Percentiles rank a stretch among this genome's conserved stretches.
These are phyloP conservation scores for Alectoris magna DNA, from an alignment of 2,797 vertebrate species.

Conservation along the genomic window DNA sequence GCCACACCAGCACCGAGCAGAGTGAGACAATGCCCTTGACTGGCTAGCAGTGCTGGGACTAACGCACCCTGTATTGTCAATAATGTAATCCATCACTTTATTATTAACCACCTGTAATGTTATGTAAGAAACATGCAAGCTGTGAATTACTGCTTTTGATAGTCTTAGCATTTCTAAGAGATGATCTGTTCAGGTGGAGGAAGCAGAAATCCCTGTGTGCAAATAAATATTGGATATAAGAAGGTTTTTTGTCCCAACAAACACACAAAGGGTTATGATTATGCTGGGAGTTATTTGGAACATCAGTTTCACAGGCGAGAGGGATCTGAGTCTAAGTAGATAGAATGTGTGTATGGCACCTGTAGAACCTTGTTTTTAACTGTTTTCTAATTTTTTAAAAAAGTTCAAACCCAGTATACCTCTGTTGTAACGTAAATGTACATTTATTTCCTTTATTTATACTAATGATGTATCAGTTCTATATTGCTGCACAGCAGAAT, in stretches of 20 bases:
- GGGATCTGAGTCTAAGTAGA: background rate
- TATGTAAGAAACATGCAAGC: background rate
- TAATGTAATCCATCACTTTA: background rate
- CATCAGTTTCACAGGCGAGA: background rate
- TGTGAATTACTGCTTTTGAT: background rate
- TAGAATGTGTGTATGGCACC: background rate
- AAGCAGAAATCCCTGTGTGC: background rate
- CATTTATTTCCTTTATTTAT: background rate
- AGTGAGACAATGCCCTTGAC: no score
- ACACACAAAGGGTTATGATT: background rate
- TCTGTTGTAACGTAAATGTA: background rate
- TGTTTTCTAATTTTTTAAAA: background rate
- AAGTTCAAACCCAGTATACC: background rate
- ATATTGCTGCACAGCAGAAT: background rate
- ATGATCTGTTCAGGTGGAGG: background rate
- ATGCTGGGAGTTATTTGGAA: background rate
- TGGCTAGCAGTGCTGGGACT: background rate
- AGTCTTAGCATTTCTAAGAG: background rate
- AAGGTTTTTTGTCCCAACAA: background rate
- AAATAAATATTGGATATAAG: background rate
- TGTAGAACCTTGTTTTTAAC: background rate
- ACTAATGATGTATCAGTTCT: background rate
- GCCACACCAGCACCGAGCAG: background rate
- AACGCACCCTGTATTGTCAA: background rate
- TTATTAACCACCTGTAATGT: background rate